These are phyloP conservation scores for Panagrolaimus sp. DNA, from an alignment of 1,140 invertebrate genomes.

Conservation along the genomic window DNA sequence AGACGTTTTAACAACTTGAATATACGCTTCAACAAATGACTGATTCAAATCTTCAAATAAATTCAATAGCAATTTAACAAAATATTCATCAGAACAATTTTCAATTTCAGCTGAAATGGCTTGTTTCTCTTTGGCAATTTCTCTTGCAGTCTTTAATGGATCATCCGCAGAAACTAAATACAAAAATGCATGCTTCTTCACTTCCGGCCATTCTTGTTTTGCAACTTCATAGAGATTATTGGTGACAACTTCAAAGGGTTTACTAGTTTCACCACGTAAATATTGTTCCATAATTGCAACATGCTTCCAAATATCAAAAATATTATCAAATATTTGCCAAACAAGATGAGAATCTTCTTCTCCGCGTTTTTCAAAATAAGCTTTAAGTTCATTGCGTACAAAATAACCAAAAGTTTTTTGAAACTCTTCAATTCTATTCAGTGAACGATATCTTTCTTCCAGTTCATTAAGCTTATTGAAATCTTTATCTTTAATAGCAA, in stretches of 20 bases:
- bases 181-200: not conserved
- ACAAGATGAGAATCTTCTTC: not conserved
- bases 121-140: not conserved
- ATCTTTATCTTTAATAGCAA: constrained; percentile 8
- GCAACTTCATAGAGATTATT: constrained; percentile 2
- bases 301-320: constrained; percentile 5
- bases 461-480: not conserved
- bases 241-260: not conserved
- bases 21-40: not conserved
- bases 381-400: constrained; percentile 3
- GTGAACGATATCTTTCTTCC: not conserved
- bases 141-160: constrained; percentile 4
- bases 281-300: not conserved
- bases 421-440: constrained; percentile 1
- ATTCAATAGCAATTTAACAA: not conserved
- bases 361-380: constrained; percentile 5
- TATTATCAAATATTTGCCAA: not conserved
- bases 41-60: not conserved
- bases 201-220: not conserved
- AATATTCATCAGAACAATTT: constrained; percentile 8
- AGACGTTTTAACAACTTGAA: not conserved
- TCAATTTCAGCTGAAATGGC: constrained; percentile 1
- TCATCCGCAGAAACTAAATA: constrained; percentile 1
- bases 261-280: not conserved
- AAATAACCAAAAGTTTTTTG: constrained; percentile 3